A percentile compares a stretch with the other conserved stretches of the same genome.
Evolutionary conservation across 2,888 invertebrate genomes (phyloP).

Genomic region (Xiphydria camelus): DNA sequence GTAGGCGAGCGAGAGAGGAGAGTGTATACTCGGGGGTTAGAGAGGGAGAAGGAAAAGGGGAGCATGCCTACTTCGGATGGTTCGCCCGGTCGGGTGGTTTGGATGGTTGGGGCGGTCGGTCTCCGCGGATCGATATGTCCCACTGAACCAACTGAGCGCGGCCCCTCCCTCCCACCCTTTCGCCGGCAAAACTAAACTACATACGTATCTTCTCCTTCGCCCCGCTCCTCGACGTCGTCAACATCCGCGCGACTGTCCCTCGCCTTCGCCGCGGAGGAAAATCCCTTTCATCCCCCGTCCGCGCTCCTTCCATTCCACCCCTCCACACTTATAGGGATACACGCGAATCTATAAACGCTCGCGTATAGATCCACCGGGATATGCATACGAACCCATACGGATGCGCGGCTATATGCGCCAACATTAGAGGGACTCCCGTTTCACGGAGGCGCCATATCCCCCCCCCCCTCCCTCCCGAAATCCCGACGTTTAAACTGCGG

Average conservation of each 20-base stretch:
- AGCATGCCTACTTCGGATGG: conserved; percentile 26
- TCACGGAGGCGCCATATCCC: too few relatives aligned
- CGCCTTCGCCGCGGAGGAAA: too few relatives aligned
- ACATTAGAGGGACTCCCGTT: too few relatives aligned
- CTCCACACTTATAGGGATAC: too few relatives aligned
- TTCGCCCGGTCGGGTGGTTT: conserved; percentile 10
- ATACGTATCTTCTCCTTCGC: not conserved
- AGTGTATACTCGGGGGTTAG: not conserved
- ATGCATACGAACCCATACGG: too few relatives aligned
- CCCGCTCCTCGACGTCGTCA: not conserved
- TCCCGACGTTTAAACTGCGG: too few relatives aligned
- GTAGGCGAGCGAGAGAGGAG: not conserved
- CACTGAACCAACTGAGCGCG: conserved; percentile 36
- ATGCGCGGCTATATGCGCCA: too few relatives aligned
- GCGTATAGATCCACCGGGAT: not conserved
- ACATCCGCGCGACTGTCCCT: not conserved
- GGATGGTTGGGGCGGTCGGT: conserved; percentile 2
- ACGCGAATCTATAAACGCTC: not conserved
- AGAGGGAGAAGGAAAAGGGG: conserved; percentile 6
- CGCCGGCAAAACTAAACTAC: not conserved
- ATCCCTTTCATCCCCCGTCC: not conserved
- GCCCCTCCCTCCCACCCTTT: conserved; percentile 7
- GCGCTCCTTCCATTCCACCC: not conserved
- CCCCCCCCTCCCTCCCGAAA: too few relatives aligned
- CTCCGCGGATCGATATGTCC: conserved; percentile 37